These are phyloP conservation scores for Aplocera efformata DNA, from an alignment of 2,888 invertebrate species.

Conservation along the genomic window DNA sequence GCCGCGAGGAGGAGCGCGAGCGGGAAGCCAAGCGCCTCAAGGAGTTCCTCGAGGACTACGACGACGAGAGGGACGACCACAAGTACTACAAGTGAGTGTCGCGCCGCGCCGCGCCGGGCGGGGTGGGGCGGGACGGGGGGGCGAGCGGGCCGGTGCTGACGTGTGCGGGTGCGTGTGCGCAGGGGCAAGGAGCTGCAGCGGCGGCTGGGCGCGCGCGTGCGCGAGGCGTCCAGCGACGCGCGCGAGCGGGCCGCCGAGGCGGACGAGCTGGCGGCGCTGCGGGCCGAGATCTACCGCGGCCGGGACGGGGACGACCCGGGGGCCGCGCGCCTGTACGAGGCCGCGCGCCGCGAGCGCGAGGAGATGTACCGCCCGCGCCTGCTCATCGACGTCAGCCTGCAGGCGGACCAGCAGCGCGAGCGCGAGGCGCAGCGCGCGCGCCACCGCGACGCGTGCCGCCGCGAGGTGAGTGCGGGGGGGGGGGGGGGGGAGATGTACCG, in stretches of 20 bases:
- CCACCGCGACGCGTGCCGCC: conserved; percentile 37
- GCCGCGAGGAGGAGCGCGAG: conserved; percentile 92
- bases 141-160: too few relatives aligned
- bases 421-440: conserved; percentile 69
- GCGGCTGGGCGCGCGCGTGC: conserved; percentile 94
- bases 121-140: too few relatives aligned
- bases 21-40: conserved; percentile 96
- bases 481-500: too few relatives aligned
- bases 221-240: conserved; percentile 95
- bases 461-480: conserved; percentile 32
- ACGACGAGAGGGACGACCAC: conserved; percentile 97
- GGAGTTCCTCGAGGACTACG: conserved; percentile 99
- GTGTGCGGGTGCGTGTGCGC: conserved; percentile 4
- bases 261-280: conserved; percentile 91
- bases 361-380: conserved; percentile 92
- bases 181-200: conserved; percentile 93
- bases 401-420: conserved; percentile 81
- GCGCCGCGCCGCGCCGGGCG: too few relatives aligned
- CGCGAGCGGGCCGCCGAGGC: conserved; percentile 94
- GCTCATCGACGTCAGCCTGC: conserved; percentile 85
- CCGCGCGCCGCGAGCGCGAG: conserved; percentile 83
- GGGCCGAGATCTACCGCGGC: conserved; percentile 74
- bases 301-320: conserved; percentile 74
- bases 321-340: conserved; percentile 41
- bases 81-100: conserved; percentile 93